phyloP scores from a whole-genome alignment of 2,797 vertebrate genomes.

The Anas capensis region DNA sequence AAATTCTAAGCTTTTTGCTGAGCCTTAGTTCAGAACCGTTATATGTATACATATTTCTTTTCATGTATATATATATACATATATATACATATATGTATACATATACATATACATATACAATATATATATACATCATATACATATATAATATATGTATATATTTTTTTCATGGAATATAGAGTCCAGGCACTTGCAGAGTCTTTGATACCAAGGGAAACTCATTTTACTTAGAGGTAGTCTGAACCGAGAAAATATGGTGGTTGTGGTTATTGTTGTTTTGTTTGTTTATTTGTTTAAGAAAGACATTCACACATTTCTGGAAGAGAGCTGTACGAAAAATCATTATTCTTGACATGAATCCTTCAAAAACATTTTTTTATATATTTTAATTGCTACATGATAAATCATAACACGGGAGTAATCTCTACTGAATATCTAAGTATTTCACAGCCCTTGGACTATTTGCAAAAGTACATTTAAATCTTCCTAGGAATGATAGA shows the following conservation, averaged over 20 bases:
- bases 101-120: too few relatives aligned
- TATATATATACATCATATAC: too few relatives aligned
- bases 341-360: not conserved
- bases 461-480: conserved; percentile 49
- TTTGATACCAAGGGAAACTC: not conserved
- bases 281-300: not conserved
- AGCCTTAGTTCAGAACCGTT: not conserved
- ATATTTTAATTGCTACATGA: not conserved
- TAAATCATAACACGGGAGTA: not conserved
- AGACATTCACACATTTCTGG: not conserved
- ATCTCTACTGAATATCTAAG: not conserved
- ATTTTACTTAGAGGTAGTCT: not conserved
- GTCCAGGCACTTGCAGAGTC: not conserved
- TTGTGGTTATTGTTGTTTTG: not conserved
- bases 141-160: not conserved
- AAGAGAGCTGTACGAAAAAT: not conserved
- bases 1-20: not conserved
- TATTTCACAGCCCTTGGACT: conserved; percentile 26
- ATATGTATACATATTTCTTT: not conserved
- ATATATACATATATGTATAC: too few relatives aligned
- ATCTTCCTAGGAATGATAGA: conserved; percentile 28
- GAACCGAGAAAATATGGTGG: not conserved
- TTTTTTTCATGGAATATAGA: not conserved
- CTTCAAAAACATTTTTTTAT: not conserved
- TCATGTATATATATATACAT: too few relatives aligned